Evolutionary conservation across 2,113 vertebrate species (phyloP), one percentile per base, ranked within the genome.

Genomic region (Heloderma charlesbogerti): DNA sequence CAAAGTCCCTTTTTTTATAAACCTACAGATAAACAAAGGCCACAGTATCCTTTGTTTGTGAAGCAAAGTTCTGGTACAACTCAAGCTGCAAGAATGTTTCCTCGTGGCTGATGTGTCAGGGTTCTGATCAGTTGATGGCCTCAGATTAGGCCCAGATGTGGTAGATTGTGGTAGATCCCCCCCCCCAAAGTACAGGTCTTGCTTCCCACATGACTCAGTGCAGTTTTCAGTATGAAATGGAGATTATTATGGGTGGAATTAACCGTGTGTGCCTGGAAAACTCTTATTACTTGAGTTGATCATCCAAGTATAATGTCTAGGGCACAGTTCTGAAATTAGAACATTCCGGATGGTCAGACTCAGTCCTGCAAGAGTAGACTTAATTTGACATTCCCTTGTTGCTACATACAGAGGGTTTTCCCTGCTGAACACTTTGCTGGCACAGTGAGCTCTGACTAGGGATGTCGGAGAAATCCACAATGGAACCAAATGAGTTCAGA

Each of bases 141-240:
- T 77, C 88, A 84, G 54, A 84, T 89, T 77, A 89, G 40, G 54
- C 81, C 81, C 81, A 77, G 81, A 89, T 89, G 81, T 37, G 15
- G 71, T n/a, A 66, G 81, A 37, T 37, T 66, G 27, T 66, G 54
- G 54, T 63, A 51, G 48, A 51, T 51, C 8, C 3, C 48, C 48
- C 48, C 48, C 48, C 8, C 48, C 48, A 72, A 82, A 72, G 45
- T 71, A 16, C 45, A 88, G 18, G 31, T 40, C 6, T 48, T 63
- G 37, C 18, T 77, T 84, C 71, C 0, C 25, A 80, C 40, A 22
- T 81, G n/a, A 3, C 12, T 87, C 72, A 63, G 54, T 48, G 40
- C 4, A 9, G 71, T 66, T 84, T 74, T 89, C 57, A 75, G 54
- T 12, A 27, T n/a, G 25, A 81, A 79, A 34, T 69, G 27, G 37